phyloP scores from a whole-genome alignment of 2,888 invertebrate species.

The Xestobium rufovillosum region DNA sequence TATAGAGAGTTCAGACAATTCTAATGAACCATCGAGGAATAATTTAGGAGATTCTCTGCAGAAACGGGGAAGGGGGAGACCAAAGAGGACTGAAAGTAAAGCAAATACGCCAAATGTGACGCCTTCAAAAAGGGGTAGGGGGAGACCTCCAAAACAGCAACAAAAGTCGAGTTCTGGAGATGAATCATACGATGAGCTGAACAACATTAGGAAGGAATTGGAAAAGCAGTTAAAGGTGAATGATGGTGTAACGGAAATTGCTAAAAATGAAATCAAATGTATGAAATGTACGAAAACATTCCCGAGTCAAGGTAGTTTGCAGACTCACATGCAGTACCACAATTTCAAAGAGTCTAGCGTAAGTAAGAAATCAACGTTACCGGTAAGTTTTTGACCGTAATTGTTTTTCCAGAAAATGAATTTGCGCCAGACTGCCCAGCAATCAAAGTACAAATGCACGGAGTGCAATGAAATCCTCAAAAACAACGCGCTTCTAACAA shows the following conservation, averaged over 20 bases:
- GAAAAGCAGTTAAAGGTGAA: not conserved
- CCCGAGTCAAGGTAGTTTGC: constrained; percentile 38
- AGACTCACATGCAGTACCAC: constrained; percentile 38
- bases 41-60: not conserved
- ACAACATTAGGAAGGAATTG: not conserved
- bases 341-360: constrained; percentile 26
- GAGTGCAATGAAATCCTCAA: constrained; percentile 33
- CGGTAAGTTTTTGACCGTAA: not conserved
- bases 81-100: constrained; percentile 3
- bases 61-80: constrained; percentile 8
- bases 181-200: not conserved
- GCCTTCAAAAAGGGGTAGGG: not conserved
- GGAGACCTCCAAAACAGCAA: not conserved
- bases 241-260: not conserved
- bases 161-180: not conserved
- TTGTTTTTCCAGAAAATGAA: too few species aligned
- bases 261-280: constrained; percentile 31
- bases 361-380: constrained; percentile 6
- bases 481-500: constrained; percentile 32
- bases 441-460: constrained; percentile 36
- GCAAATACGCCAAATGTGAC: not conserved
- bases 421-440: too few species aligned
- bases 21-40: constrained; percentile 7
- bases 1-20: constrained; percentile 28
- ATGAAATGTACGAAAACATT: constrained; percentile 38